Evolutionary conservation across 2,888 invertebrate genomes (phyloP).

Genomic region (Oithona nana): DNA sequence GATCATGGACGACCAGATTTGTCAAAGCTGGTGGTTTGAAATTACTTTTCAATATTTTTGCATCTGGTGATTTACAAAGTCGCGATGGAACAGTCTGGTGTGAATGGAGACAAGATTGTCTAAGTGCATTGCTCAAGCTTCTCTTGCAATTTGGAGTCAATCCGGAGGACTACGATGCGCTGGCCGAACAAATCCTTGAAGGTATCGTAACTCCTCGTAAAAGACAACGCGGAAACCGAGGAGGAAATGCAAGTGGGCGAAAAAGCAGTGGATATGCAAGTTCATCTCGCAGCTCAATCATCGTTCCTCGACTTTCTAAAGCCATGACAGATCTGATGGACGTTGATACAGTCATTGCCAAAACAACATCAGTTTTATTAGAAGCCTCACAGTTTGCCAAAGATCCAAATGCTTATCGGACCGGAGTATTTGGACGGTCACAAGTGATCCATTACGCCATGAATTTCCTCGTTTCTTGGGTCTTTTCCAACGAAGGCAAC

Average conservation of each 20-base stretch:
- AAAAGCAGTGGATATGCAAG: constrained; percentile 25
- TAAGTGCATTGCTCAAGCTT: constrained; percentile 65
- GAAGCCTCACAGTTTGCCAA: constrained; percentile 55
- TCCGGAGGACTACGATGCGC: constrained; percentile 23
- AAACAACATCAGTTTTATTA: constrained; percentile 65
- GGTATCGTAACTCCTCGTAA: not conserved
- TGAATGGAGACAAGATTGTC: constrained; percentile 86
- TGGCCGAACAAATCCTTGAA: constrained; percentile 10
- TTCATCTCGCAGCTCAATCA: constrained; percentile 33
- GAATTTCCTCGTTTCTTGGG: constrained; percentile 78
- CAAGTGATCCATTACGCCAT: constrained; percentile 82
- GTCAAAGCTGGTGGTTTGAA: constrained; percentile 69
- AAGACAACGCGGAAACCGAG: constrained; percentile 20
- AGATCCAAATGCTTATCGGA: constrained; percentile 57
- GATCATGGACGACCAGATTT: constrained; percentile 52
- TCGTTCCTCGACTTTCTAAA: constrained; percentile 42
- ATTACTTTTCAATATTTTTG: constrained; percentile 74
- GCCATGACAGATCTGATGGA: constrained; percentile 61
- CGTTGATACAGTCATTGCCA: constrained; percentile 57
- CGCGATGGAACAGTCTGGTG: constrained; percentile 28
- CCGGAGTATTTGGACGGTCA: constrained; percentile 78
- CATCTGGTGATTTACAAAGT: constrained; percentile 45
- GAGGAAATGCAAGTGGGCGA: no score
- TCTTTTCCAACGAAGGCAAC: constrained; percentile 64
- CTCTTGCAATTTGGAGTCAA: constrained; percentile 64